These are phyloP conservation scores for Drosophila longiperda DNA, from an alignment of 2,888 invertebrate genomes.

Conservation along the genomic window DNA sequence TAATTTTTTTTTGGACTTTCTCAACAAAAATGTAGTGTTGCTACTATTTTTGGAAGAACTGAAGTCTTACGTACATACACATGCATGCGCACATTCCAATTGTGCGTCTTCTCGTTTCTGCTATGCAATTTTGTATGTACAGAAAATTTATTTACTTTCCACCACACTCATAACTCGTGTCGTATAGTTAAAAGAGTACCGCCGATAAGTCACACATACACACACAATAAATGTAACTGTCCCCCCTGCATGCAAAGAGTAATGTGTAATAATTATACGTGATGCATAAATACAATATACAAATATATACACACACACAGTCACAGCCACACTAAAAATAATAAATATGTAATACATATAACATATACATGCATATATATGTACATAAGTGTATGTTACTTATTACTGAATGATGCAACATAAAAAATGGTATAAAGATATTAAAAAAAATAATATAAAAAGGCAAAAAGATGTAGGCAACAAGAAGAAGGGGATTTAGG, in stretches of 20 bases:
- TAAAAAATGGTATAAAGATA: not conserved
- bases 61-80: not conserved
- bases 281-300: not conserved
- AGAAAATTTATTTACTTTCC: not conserved
- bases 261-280: not conserved
- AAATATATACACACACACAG: not conserved
- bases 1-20: not conserved
- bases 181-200: not conserved
- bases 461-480: conserved; percentile 13
- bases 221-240: not conserved
- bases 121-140: not conserved
- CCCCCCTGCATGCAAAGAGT: not conserved
- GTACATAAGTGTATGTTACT: conserved; percentile 6
- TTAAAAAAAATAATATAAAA: conserved; percentile 6
- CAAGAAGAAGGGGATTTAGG: not conserved
- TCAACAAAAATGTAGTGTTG: not conserved
- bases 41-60: not conserved
- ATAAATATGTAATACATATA: conserved; percentile 13
- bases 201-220: conserved; percentile 1
- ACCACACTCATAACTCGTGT: not conserved
- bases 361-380: conserved; percentile 5
- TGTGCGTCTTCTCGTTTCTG: not conserved
- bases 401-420: not conserved
- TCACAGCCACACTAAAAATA: conserved; percentile 14
- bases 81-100: not conserved